phyloP scores from a whole-genome alignment of 2,888 invertebrate species.

The Bombylius major region DNA sequence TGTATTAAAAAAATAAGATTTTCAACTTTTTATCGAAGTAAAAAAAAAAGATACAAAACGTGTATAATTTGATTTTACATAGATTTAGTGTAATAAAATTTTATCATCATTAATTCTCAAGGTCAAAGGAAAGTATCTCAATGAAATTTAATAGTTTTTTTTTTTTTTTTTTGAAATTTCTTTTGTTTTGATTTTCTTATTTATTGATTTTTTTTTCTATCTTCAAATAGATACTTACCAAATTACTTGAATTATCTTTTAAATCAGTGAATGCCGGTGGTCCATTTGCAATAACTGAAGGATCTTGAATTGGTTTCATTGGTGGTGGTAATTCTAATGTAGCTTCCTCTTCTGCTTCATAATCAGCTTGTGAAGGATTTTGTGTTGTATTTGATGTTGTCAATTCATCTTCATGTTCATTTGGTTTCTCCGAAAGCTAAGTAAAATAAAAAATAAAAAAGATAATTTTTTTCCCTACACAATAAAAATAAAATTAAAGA shows the following conservation, averaged over 20 bases:
- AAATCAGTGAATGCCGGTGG: constrained; percentile 36
- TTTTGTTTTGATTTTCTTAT: no score
- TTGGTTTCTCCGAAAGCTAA: constrained; percentile 29
- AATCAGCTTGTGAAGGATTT: constrained; percentile 24
- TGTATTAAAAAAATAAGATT: no score
- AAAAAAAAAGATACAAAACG: no score
- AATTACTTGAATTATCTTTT: constrained; percentile 45
- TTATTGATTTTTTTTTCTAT: not conserved
- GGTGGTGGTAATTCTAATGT: constrained; percentile 84
- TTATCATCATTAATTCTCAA: no score
- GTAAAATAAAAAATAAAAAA: not conserved
- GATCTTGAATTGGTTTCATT: constrained; percentile 84
- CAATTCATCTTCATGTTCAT: constrained; percentile 30
- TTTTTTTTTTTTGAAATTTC: no score
- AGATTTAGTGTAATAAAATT: no score
- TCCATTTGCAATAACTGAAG: constrained; percentile 36
- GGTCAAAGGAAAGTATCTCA: no score
- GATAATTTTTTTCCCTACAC: not conserved
- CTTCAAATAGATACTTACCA: constrained; percentile 35
- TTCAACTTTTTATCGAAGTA: no score
- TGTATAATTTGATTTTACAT: no score
- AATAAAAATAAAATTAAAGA: constrained; percentile 2
- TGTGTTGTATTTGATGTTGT: constrained; percentile 18
- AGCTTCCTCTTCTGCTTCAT: constrained; percentile 58
- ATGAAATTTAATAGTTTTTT: no score